phyloP scores from a whole-genome alignment of 1,140 invertebrate genomes.

The Camponotus pennsylvanicus region DNA sequence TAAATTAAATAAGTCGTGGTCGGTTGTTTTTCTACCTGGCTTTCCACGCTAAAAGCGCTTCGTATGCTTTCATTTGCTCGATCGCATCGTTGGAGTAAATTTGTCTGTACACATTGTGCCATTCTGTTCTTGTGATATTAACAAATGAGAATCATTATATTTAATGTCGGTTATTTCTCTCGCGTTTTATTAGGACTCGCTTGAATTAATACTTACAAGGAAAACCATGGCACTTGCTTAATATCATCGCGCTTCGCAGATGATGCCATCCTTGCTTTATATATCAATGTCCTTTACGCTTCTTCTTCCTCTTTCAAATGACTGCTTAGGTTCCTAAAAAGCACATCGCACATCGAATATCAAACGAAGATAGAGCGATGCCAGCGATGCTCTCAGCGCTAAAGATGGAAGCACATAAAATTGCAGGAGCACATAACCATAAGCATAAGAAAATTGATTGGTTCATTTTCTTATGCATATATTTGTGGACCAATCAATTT shows the following conservation, averaged over 20 bases:
- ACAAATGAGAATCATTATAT: background rate
- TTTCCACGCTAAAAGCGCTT: conserved; percentile 88
- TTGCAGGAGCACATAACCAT: too few species aligned
- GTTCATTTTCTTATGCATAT: too few species aligned
- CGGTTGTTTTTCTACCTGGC: conserved; percentile 77
- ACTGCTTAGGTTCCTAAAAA: too few species aligned
- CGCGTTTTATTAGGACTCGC: background rate
- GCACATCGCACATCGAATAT: too few species aligned
- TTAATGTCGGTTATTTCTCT: background rate
- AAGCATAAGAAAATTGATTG: too few species aligned
- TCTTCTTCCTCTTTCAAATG: too few species aligned
- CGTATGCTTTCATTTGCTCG: conserved; percentile 85
- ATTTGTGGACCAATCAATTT: too few species aligned
- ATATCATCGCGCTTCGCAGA: conserved; percentile 69
- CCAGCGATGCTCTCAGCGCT: too few species aligned
- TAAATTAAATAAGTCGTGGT: conserved; percentile 2
- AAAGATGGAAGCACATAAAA: too few species aligned
- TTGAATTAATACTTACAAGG: conserved; percentile 75
- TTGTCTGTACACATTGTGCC: conserved; percentile 87
- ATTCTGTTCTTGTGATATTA: conserved; percentile 85
- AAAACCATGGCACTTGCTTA: conserved; percentile 82
- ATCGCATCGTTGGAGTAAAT: conserved; percentile 85
- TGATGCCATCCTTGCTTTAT: conserved; percentile 73
- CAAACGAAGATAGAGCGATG: too few species aligned
- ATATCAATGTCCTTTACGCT: conserved; percentile 31